phyloP scores from a whole-genome alignment of 1,140 invertebrate genomes.

The Aphaenogaster rudis region DNA sequence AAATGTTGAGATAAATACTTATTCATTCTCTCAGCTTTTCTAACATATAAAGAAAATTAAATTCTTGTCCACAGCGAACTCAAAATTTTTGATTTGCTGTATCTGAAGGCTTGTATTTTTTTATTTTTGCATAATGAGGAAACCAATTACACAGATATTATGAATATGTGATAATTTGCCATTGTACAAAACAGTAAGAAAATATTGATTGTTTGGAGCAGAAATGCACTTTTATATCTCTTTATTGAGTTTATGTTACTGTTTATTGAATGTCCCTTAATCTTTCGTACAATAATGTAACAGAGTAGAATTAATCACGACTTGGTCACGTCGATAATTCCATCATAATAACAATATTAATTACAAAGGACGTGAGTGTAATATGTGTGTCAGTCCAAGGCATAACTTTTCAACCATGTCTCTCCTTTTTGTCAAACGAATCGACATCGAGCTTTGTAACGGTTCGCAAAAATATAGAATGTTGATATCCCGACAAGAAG shows the following conservation, averaged over 20 bases:
- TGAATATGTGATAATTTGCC: not conserved
- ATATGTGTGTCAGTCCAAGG: not conserved
- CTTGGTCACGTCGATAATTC: conserved; percentile 61
- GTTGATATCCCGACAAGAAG: conserved; percentile 13
- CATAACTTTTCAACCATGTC: conserved; percentile 3
- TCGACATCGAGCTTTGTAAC: conserved; percentile 22
- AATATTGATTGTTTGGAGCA: not conserved
- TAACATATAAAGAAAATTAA: not conserved
- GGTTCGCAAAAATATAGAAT: conserved; percentile 36
- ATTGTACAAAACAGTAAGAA: not conserved
- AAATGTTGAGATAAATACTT: not conserved
- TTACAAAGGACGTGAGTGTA: conserved; percentile 52
- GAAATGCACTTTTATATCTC: conserved; percentile 15
- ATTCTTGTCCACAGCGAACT: not conserved
- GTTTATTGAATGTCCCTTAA: conserved; percentile 75
- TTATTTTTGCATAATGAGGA: not conserved
- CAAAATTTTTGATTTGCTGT: not conserved
- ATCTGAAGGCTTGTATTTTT: not conserved
- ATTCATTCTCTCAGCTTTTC: too few species aligned
- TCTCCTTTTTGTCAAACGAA: not conserved
- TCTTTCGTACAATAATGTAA: conserved; percentile 74
- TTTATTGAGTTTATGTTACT: conserved; percentile 37
- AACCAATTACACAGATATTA: not conserved
- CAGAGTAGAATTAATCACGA: conserved; percentile 73
- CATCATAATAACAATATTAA: conserved; percentile 67